Percentiles rank a stretch among this genome's conserved stretches.
Conservation (phyloP, 2,113 vertebrate species). For the Lutjanus erythropterus region DNA sequence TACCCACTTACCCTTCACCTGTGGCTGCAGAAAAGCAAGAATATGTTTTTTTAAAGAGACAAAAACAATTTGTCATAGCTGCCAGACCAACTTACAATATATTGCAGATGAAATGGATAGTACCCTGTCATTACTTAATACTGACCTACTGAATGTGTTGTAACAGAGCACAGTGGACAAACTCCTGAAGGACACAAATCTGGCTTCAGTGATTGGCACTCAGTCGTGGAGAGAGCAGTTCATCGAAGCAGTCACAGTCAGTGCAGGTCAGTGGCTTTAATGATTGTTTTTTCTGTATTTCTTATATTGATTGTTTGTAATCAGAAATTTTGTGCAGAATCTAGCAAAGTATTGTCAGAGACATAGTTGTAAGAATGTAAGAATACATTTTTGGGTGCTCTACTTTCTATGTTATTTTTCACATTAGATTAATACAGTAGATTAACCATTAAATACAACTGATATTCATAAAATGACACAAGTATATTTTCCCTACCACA, state of each 20-base stretch:
- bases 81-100: no score
- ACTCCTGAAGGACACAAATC: slow-evolving; percentile 92
- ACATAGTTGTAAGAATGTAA: no score
- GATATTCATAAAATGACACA: neutral
- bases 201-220: slow-evolving; percentile 91
- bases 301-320: neutral
- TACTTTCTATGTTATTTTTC: neutral
- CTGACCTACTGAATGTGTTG: slow-evolving; percentile 30
- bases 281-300: neutral
- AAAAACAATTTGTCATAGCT: no score
- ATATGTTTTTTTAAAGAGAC: no score
- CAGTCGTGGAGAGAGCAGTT: slow-evolving; percentile 95
- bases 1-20: no score
- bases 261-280: slow-evolving; percentile 85
- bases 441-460: neutral
- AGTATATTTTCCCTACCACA: neutral
- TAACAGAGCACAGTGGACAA: slow-evolving; percentile 92
- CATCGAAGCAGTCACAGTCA: slow-evolving; percentile 92
- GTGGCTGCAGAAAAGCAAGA: neutral
- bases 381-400: no score
- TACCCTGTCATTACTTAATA: no score
- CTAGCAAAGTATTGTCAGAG: neutral
- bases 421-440: neutral
- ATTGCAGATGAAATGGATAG: no score
- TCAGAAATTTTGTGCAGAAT: neutral